Conservation (phyloP, 2,113 vertebrate genomes). For the Charina bottae region DNA sequence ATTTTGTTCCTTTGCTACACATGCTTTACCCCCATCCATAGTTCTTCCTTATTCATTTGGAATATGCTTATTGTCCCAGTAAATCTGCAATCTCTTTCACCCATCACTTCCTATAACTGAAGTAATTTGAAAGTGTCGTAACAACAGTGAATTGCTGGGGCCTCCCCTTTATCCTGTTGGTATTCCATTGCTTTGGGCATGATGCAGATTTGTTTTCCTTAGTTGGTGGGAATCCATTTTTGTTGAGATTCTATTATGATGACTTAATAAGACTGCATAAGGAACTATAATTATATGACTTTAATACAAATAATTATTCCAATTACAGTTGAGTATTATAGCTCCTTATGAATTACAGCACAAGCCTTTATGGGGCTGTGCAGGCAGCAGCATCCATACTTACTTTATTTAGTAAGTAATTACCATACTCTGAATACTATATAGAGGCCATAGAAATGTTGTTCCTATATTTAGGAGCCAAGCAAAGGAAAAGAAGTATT, state of each 20-base stretch:
- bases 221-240: not conserved
- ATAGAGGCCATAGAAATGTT: constrained; percentile 9
- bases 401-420: constrained; percentile 11
- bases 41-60: not conserved
- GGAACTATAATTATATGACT: constrained; percentile 12
- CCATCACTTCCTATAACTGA: not conserved
- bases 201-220: not conserved
- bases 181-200: not conserved
- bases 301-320: constrained; percentile 16
- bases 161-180: not conserved
- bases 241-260: constrained; percentile 25
- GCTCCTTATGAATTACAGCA: constrained; percentile 7
- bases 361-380: constrained; percentile 1
- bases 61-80: not conserved
- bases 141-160: not conserved
- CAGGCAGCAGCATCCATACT: not conserved
- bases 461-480: constrained; percentile 2
- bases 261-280: constrained; percentile 6
- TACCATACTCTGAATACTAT: not conserved
- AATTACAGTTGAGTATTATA: constrained; percentile 6
- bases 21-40: not conserved
- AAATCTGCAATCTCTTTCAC: not conserved
- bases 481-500: not conserved
- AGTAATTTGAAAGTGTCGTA: not conserved
- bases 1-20: not conserved